Evolutionary conservation across 1,140 invertebrate genomes (phyloP).

Genomic region (Procambarus virginalis): DNA sequence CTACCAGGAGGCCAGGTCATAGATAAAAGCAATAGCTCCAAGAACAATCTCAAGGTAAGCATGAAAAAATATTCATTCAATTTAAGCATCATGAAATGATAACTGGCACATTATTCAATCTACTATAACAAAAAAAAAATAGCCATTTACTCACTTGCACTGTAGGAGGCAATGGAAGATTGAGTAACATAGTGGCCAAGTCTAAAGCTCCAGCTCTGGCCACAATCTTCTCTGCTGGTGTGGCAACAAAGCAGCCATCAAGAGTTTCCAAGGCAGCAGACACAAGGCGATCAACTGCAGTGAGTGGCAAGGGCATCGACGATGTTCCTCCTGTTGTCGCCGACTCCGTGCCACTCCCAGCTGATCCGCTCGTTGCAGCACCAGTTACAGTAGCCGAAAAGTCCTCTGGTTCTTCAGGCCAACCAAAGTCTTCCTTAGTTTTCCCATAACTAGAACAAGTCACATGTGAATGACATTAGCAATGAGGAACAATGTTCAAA

Average conservation of each 20-base stretch:
- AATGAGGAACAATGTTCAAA: no score
- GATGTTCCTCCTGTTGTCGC: conserved; percentile 22
- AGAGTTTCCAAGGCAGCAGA: conserved; percentile 84
- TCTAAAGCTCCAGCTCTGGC: conserved; percentile 80
- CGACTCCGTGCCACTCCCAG: conserved; percentile 73
- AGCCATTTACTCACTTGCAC: conserved; percentile 78
- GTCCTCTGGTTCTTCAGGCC: conserved; percentile 96
- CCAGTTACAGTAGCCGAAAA: conserved; percentile 77
- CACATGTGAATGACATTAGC: background rate
- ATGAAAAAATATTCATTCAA: no score
- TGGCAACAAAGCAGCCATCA: conserved; percentile 80
- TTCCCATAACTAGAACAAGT: conserved; percentile 85
- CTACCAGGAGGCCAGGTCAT: no score
- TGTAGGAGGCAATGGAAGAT: conserved; percentile 85
- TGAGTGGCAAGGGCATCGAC: conserved; percentile 72
- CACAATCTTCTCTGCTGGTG: conserved; percentile 64
- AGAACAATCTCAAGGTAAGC: no score
- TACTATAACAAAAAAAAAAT: no score
- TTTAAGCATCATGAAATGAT: no score
- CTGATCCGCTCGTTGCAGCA: conserved; percentile 7
- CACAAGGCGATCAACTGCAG: conserved; percentile 80
- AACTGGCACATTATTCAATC: no score
- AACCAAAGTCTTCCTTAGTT: conserved; percentile 96
- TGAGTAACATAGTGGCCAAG: conserved; percentile 86
- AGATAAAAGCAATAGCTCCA: no score